These are phyloP conservation scores for Caprella mutica DNA, from an alignment of 2,888 invertebrate genomes.

Conservation along the genomic window DNA sequence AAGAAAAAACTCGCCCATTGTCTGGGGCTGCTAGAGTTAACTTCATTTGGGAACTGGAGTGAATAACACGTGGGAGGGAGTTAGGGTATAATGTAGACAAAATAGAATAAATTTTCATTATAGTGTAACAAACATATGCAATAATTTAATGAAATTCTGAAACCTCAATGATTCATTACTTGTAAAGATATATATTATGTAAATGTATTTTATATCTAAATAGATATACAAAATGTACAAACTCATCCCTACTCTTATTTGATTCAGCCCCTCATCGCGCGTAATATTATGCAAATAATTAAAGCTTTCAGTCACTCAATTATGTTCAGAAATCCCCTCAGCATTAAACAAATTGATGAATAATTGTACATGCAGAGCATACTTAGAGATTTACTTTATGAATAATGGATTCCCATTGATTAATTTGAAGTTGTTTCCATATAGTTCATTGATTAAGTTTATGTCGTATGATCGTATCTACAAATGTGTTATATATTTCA, in stretches of 20 bases:
- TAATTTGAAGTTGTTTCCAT: too few relatives aligned
- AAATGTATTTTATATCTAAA: conserved; percentile 10
- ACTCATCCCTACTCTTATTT: conserved; percentile 8
- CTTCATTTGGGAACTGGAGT: conserved; percentile 19
- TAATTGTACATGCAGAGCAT: not conserved
- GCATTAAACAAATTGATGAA: not conserved
- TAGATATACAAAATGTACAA: conserved; percentile 13
- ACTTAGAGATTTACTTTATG: not conserved
- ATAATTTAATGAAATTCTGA: too few relatives aligned
- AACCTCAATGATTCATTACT: too few relatives aligned
- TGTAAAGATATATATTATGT: conserved; percentile 17
- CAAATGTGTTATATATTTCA: too few relatives aligned
- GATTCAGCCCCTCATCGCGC: not conserved
- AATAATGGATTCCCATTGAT: too few relatives aligned
- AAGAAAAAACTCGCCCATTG: conserved; percentile 16
- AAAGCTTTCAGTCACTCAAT: not conserved
- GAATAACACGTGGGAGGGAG: too few relatives aligned
- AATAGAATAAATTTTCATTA: too few relatives aligned
- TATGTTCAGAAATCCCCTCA: not conserved
- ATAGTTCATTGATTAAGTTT: too few relatives aligned
- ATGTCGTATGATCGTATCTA: too few relatives aligned
- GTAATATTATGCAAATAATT: not conserved
- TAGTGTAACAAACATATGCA: too few relatives aligned
- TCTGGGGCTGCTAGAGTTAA: conserved; percentile 14
- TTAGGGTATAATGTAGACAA: too few relatives aligned